These are phyloP conservation scores for Otolemur garnettii DNA, from an alignment of 2,113 vertebrate genomes.

Conservation along the genomic window DNA sequence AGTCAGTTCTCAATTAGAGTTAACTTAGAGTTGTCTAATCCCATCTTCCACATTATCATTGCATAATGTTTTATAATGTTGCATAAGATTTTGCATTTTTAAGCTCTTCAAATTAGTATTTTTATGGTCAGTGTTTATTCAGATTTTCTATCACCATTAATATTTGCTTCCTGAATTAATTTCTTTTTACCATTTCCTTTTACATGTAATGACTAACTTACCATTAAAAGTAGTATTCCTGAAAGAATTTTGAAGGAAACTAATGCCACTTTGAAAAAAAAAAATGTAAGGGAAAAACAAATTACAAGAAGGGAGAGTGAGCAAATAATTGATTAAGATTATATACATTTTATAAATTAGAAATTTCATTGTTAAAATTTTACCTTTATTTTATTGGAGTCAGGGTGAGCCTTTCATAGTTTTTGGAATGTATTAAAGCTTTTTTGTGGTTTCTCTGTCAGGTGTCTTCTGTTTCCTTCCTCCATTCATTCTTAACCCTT, in stretches of 20 bases:
- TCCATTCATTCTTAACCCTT: neutral
- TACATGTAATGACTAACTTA: neutral
- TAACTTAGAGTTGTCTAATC: neutral
- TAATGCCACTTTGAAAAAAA: neutral
- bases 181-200: neutral
- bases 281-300: neutral
- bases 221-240: neutral
- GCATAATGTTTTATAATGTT: neutral
- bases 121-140: neutral
- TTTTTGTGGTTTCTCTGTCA: neutral
- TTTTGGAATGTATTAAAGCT: neutral
- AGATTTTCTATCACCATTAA: neutral
- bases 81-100: neutral
- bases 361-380: neutral
- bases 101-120: neutral
- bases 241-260: neutral
- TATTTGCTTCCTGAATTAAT: conserved; percentile 7
- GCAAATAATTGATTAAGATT: neutral
- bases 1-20: too few species aligned
- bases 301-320: neutral
- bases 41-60: neutral
- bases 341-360: neutral
- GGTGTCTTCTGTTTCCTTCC: neutral
- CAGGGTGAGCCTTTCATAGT: neutral
- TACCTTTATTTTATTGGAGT: neutral